Evolutionary conservation across 1,140 invertebrate species (phyloP).

Genomic region (Pseudomyrmex pallidus): DNA sequence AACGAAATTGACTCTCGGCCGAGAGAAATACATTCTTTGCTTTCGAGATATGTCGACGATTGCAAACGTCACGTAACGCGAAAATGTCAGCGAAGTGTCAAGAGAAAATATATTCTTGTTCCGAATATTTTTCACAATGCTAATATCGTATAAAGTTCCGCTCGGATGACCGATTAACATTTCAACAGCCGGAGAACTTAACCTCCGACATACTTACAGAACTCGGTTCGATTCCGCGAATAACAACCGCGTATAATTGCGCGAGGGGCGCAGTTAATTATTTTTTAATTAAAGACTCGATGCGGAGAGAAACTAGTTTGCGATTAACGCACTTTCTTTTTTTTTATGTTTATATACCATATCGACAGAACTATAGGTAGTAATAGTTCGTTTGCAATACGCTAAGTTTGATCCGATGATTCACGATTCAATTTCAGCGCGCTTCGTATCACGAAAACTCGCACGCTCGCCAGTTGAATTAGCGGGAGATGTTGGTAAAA

Average conservation of each 20-base stretch:
- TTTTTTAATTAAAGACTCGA: constrained; percentile 29
- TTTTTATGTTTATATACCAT: constrained; percentile 8
- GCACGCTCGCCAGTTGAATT: constrained; percentile 12
- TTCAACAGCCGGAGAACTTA: constrained; percentile 10
- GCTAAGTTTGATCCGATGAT: constrained; percentile 28
- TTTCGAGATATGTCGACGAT: constrained; percentile 40
- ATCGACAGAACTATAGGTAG: background rate
- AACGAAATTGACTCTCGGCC: constrained; percentile 12
- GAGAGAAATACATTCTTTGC: constrained; percentile 5
- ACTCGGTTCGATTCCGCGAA: constrained; percentile 8
- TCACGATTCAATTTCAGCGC: constrained; percentile 50
- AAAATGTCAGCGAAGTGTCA: constrained; percentile 20
- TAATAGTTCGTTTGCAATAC: background rate
- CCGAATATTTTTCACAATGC: constrained; percentile 8
- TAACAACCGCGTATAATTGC: constrained; percentile 21
- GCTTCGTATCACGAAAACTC: constrained; percentile 19
- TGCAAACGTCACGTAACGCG: background rate
- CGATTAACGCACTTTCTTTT: constrained; percentile 12
- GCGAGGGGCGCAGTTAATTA: constrained; percentile 5
- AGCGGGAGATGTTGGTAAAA: constrained; percentile 14
- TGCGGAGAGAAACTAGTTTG: background rate
- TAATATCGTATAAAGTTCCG: background rate
- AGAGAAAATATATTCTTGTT: constrained; percentile 35
- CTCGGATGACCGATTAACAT: constrained; percentile 37
- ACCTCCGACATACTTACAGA: constrained; percentile 27